Evolutionary conservation across 2,888 invertebrate species (phyloP), one percentile per base, ranked within the genome.

Genomic region (Uropetala carovei): DNA sequence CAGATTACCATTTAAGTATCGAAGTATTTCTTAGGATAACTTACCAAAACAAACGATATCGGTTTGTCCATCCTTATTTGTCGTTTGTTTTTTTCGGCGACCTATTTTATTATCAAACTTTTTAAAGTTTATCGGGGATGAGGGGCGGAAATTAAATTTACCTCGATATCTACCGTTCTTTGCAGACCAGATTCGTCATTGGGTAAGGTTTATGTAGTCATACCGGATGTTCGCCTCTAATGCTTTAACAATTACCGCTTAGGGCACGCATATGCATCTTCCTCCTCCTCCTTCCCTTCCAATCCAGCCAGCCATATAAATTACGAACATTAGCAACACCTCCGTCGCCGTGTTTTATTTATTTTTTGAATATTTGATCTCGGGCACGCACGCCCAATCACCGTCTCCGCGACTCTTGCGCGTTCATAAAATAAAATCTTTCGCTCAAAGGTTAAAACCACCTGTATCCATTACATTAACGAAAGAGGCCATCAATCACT

Each of bases 391-490:
- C 68, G 22, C 68, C 68, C 68, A 68, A 68, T 68, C 68, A 68
- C 68, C 68, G 68, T 68, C 68, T 18, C 10, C 22, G n/a, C 64
- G 64, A 64, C n/a, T 68, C 43, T 68, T 68, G 22, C n/a, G 68
- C 68, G 68, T 68, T 22, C n/a, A 22, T 10, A 13, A 43, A 22
- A 68, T 13, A 68, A 68, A 68, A 68, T 68, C 68, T 68, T 22
- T n/a, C 68, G 22, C 68, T n/a, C n/a, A 68, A 68, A 68, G 68
- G 75, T 75, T 75, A 75, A 75, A 75, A 75, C 75, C 75, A 75
- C 75, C 75, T 64, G 89, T 89, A 89, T 89, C 64, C 89, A 60
- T 89, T 89, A 64, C 89, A 89, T 89, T 89, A 89, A 89, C 89
- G 89, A 89, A 89, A 43, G 18, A 89, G 89, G 43, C 68, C 89